Evolutionary conservation across 2,113 vertebrate species (phyloP).

Genomic region (Ictidomys tridecemlineatus): DNA sequence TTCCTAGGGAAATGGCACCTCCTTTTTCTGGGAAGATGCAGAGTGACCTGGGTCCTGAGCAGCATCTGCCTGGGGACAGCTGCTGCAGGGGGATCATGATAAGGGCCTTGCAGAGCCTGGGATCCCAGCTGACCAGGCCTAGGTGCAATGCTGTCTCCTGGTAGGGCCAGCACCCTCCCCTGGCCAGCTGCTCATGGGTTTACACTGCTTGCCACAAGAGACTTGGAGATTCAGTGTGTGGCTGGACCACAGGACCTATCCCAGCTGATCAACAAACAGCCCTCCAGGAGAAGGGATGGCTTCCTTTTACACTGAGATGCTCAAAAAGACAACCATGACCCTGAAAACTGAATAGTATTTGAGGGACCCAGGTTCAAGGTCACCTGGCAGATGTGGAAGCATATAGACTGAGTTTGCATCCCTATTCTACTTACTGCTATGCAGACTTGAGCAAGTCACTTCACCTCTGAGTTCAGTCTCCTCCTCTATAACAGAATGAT

Average conservation of each 20-base stretch:
- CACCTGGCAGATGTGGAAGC: not conserved
- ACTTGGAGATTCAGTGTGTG: not conserved
- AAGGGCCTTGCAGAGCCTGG: not conserved
- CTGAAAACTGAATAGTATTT: not conserved
- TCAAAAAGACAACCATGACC: not conserved
- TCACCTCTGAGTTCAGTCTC: constrained; percentile 21
- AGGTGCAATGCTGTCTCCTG: not conserved
- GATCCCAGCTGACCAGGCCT: constrained; percentile 57
- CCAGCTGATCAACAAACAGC: not conserved
- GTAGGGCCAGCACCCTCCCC: not conserved
- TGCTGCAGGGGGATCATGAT: not conserved
- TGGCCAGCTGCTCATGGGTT: constrained; percentile 64
- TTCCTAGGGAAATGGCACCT: not conserved
- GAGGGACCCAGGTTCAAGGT: not conserved
- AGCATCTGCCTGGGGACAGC: constrained; percentile 59
- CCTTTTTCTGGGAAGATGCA: not conserved
- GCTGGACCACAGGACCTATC: not conserved
- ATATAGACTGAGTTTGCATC: not conserved
- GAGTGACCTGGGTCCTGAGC: not conserved
- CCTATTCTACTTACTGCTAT: not conserved
- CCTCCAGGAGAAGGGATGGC: not conserved
- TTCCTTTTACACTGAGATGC: constrained; percentile 4
- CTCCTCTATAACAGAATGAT: not conserved
- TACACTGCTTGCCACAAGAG: not conserved
- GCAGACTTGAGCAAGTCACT: not conserved